Percentiles rank a stretch among this genome's conserved stretches.
Evolutionary conservation across 2,797 vertebrate species (phyloP).

Genomic region (Euthynnus affinis): DNA sequence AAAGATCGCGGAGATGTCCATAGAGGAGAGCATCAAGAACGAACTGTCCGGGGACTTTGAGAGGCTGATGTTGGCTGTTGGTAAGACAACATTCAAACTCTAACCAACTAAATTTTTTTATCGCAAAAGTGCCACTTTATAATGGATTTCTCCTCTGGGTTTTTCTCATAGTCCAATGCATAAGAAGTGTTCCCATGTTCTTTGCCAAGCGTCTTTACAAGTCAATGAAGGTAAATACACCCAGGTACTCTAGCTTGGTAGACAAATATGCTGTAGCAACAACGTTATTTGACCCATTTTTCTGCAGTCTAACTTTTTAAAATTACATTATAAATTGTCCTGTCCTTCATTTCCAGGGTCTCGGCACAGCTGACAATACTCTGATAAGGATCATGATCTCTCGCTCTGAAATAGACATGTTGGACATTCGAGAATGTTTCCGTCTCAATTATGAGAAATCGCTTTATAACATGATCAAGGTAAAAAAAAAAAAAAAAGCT

Average conservation of each 20-base stretch:
- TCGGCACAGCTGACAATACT: slow-evolving; percentile 96
- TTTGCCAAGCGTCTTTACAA: slow-evolving; percentile 95
- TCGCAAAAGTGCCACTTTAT: background rate
- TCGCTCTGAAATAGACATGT: slow-evolving; percentile 95
- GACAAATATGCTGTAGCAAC: background rate
- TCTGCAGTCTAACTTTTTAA: background rate
- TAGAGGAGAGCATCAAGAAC: slow-evolving; percentile 93
- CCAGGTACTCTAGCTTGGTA: background rate
- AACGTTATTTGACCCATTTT: background rate
- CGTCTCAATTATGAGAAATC: slow-evolving; percentile 95
- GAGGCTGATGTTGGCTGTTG: slow-evolving; percentile 95
- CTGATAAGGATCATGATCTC: slow-evolving; percentile 97
- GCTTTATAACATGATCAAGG: slow-evolving; percentile 96
- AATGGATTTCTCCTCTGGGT: slow-evolving; percentile 8
- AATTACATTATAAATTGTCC: background rate
- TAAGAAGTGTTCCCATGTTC: slow-evolving; percentile 92
- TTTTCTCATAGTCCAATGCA: slow-evolving; percentile 89
- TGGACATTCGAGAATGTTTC: slow-evolving; percentile 98
- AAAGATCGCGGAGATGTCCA: slow-evolving; percentile 90
- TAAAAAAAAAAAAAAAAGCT: slow-evolving; percentile 44
- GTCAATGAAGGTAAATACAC: slow-evolving; percentile 94
- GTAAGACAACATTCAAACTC: slow-evolving; percentile 81
- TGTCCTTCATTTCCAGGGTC: slow-evolving; percentile 83
- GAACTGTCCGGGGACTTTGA: slow-evolving; percentile 98
- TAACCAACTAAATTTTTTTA: background rate